A percentile compares a stretch with the other conserved stretches of the same genome.
Evolutionary conservation across 1,140 invertebrate species (phyloP).

Genomic region (Anoplophora glabripennis): DNA sequence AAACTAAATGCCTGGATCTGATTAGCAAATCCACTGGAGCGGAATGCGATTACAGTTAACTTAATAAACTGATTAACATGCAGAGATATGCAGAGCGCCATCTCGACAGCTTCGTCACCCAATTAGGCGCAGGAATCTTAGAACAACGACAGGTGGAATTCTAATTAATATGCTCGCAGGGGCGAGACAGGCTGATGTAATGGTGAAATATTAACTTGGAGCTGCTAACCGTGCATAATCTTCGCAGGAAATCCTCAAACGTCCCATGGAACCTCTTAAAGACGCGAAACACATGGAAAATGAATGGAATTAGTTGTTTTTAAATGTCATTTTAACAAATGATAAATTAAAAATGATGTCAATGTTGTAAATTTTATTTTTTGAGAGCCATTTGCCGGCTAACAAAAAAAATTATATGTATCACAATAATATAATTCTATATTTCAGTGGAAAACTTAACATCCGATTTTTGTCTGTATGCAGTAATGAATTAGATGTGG

Average conservation of each 20-base stretch:
- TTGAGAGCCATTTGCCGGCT: too few species aligned
- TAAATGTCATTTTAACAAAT: too few species aligned
- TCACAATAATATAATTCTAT: too few species aligned
- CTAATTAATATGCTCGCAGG: conserved; percentile 9
- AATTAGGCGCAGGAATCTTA: conserved; percentile 10
- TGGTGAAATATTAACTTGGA: conserved; percentile 12
- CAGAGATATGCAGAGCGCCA: conserved; percentile 7
- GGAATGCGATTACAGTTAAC: conserved; percentile 3
- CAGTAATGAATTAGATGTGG: too few species aligned
- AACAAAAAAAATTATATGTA: too few species aligned
- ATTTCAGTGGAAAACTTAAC: too few species aligned
- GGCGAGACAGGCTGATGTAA: conserved; percentile 4
- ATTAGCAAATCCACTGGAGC: conserved; percentile 10
- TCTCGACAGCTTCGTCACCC: conserved; percentile 11
- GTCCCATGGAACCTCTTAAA: too few species aligned
- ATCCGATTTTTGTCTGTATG: too few species aligned
- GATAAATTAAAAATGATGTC: too few species aligned
- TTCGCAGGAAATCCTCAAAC: not conserved
- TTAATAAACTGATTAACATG: conserved; percentile 18
- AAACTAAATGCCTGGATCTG: not conserved
- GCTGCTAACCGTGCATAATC: conserved; percentile 12
- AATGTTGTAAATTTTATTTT: too few species aligned
- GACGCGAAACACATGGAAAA: too few species aligned
- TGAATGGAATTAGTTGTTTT: too few species aligned
- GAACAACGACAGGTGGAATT: conserved; percentile 11